Conservation (phyloP, 2,888 invertebrate genomes). For the Chymomyza amoena region DNA sequence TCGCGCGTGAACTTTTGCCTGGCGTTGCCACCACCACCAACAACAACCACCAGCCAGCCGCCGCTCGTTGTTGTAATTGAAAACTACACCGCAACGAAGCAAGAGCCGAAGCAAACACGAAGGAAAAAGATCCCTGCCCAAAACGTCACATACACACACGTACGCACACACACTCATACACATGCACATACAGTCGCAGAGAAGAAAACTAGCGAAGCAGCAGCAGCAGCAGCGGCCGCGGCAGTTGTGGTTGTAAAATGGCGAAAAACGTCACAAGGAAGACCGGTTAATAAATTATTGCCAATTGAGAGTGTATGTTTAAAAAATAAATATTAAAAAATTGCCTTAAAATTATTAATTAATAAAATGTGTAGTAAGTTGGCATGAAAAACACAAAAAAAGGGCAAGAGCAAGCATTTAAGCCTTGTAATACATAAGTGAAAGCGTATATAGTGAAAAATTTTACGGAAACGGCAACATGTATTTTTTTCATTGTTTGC, state of each 20-base stretch:
- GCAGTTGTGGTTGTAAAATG: constrained; percentile 73
- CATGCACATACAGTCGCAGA: constrained; percentile 19
- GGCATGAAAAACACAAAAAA: constrained; percentile 16
- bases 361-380: constrained; percentile 23
- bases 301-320: constrained; percentile 58
- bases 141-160: constrained; percentile 37
- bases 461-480: constrained; percentile 40
- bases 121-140: constrained; percentile 57
- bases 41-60: not conserved
- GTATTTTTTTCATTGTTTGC: constrained; percentile 41
- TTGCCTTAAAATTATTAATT: constrained; percentile 17
- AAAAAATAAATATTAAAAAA: constrained; percentile 42
- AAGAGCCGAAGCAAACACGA: constrained; percentile 46
- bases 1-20: constrained; percentile 27
- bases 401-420: not conserved
- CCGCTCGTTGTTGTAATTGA: constrained; percentile 51
- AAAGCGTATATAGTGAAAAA: constrained; percentile 45
- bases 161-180: constrained; percentile 15
- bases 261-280: constrained; percentile 67
- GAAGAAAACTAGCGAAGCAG: constrained; percentile 43
- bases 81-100: constrained; percentile 56
- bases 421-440: constrained; percentile 32
- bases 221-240: constrained; percentile 41
- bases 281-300: constrained; percentile 77
- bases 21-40: not conserved